phyloP scores from a whole-genome alignment of 2,888 invertebrate genomes.

The Argynnis bischoffii region DNA sequence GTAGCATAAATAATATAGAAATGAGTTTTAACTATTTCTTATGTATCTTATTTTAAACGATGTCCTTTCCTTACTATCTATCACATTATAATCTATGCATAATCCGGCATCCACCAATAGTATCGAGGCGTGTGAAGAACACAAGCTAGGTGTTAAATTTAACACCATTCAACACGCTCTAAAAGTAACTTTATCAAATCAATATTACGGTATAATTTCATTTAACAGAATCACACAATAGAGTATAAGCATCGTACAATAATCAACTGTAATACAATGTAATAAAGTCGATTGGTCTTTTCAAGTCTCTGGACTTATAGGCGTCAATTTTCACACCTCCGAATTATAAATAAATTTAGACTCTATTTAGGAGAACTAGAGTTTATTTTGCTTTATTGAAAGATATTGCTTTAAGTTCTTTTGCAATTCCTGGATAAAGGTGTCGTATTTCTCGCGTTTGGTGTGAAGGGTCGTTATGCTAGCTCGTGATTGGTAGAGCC shows the following conservation, averaged over 20 bases:
- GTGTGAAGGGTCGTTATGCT: conserved; percentile 74
- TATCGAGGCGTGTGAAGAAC: conserved; percentile 55
- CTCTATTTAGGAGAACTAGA: conserved; percentile 19
- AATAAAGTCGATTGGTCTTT: conserved; percentile 45
- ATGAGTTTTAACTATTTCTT: neutral
- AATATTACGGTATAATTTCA: conserved; percentile 34
- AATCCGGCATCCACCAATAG: conserved; percentile 59
- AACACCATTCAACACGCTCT: conserved; percentile 55
- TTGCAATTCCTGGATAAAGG: conserved; percentile 51
- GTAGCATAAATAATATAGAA: too few relatives aligned
- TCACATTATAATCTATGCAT: conserved; percentile 34
- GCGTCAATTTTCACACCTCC: conserved; percentile 80
- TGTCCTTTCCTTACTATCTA: conserved; percentile 20
- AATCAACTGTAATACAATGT: conserved; percentile 39
- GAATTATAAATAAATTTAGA: conserved; percentile 38
- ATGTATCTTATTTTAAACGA: neutral
- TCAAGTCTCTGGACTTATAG: conserved; percentile 49
- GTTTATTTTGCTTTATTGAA: conserved; percentile 38
- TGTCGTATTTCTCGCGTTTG: conserved; percentile 79
- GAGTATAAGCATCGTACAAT: conserved; percentile 25
- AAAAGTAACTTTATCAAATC: conserved; percentile 39
- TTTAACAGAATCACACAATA: conserved; percentile 35
- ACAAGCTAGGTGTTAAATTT: conserved; percentile 72
- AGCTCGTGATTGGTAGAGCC: conserved; percentile 64
- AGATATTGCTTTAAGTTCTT: conserved; percentile 47